Conservation (phyloP, 2,113 vertebrate species). For the Hyperopisus bebe region DNA sequence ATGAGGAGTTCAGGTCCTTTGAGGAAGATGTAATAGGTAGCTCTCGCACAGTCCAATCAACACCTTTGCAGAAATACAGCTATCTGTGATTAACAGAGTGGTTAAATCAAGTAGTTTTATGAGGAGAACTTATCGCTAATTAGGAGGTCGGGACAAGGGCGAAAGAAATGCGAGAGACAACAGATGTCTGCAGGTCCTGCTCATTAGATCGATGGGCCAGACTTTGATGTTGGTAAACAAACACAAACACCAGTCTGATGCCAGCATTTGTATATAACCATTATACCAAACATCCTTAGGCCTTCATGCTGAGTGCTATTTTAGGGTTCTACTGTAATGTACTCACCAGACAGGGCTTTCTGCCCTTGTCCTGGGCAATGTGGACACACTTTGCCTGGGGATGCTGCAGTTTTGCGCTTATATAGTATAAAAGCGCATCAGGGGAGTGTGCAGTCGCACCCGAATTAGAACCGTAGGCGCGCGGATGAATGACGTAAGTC, state of each 20-base stretch:
- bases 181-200: constrained; percentile 23
- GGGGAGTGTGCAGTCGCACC: neutral
- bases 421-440: neutral
- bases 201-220: constrained; percentile 31
- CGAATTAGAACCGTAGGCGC: neutral
- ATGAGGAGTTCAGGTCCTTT: neutral
- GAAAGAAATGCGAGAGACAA: neutral
- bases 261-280: constrained; percentile 11
- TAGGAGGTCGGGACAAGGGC: constrained; percentile 19
- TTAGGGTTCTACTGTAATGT: constrained; percentile 5
- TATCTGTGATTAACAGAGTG: constrained; percentile 16
- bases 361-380: neutral
- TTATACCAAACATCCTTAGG: constrained; percentile 25
- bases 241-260: constrained; percentile 11
- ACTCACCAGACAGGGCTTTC: neutral
- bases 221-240: constrained; percentile 35
- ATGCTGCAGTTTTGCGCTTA: neutral
- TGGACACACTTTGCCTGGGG: neutral
- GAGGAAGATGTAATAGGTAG: neutral
- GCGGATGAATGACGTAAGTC: neutral
- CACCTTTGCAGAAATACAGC: constrained; percentile 29
- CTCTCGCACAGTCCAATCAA: constrained; percentile 11
- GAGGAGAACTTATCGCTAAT: constrained; percentile 8
- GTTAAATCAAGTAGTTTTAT: constrained; percentile 7
- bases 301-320: constrained; percentile 11